Evolutionary conservation across 2,113 vertebrate genomes (phyloP).

Genomic region (Eclectus roratus): DNA sequence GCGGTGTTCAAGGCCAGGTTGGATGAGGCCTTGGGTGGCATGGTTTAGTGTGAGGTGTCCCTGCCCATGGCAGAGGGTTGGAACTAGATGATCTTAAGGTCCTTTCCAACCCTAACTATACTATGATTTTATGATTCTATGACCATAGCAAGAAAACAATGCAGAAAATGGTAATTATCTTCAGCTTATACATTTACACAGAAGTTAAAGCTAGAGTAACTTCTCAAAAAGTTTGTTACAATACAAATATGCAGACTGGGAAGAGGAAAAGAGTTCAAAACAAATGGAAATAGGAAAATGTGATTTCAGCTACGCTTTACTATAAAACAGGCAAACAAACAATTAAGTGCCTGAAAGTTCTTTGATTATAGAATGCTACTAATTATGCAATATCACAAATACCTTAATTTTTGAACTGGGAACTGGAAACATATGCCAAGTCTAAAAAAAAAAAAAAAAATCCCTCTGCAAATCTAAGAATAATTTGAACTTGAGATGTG

Average conservation of each 20-base stretch:
- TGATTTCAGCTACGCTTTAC: background rate
- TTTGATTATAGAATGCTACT: background rate
- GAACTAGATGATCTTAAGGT: too few species aligned
- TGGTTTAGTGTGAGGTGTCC: too few species aligned
- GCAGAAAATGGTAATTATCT: background rate
- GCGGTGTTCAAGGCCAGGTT: too few species aligned
- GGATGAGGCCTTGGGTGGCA: too few species aligned
- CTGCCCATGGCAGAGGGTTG: too few species aligned
- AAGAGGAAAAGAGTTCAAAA: background rate
- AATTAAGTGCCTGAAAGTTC: background rate
- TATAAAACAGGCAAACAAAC: background rate
- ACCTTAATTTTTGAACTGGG: background rate
- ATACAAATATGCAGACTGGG: background rate
- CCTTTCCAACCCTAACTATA: too few species aligned
- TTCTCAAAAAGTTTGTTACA: background rate
- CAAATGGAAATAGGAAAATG: background rate
- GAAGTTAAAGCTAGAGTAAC: background rate
- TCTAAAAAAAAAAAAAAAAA: background rate
- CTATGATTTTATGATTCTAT: too few species aligned
- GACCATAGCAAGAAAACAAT: background rate
- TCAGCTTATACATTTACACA: background rate
- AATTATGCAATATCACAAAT: background rate
- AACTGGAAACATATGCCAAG: background rate
- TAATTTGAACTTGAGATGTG: background rate
- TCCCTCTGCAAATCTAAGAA: background rate